phyloP scores from a whole-genome alignment of 2,888 invertebrate genomes.

The Synergus umbraculus region DNA sequence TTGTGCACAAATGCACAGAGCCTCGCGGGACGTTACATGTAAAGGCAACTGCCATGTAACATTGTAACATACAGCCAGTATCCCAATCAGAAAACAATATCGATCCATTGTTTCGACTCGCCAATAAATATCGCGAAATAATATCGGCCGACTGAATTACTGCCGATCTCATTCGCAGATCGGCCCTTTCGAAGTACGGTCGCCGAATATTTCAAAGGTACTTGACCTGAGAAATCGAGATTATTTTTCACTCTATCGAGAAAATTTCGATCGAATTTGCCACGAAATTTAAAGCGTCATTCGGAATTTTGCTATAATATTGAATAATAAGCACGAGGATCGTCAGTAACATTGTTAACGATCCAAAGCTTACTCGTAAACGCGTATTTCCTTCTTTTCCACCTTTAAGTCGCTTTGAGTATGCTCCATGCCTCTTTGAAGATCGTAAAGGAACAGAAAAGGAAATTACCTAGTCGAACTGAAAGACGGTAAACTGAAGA shows the following conservation, averaged over 20 bases:
- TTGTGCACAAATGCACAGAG: conserved; percentile 16
- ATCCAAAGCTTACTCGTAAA: not conserved
- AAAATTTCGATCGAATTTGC: not conserved
- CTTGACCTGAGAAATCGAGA: not conserved
- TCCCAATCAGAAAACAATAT: conserved; percentile 77
- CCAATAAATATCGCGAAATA: conserved; percentile 75
- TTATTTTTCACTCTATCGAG: not conserved
- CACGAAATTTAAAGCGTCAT: not conserved
- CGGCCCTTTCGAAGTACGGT: conserved; percentile 34
- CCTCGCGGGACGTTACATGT: conserved; percentile 50
- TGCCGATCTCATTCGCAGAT: conserved; percentile 55
- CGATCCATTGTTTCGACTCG: conserved; percentile 75
- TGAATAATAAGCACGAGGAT: not conserved
- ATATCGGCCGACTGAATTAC: conserved; percentile 58
- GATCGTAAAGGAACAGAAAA: conserved; percentile 29
- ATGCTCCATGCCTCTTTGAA: conserved; percentile 30
- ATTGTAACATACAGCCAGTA: conserved; percentile 55
- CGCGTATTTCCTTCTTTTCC: conserved; percentile 25
- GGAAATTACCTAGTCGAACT: conserved; percentile 23
- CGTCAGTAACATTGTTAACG: conserved; percentile 8
- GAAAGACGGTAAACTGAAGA: conserved; percentile 33
- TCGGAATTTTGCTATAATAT: not conserved
- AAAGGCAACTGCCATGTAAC: conserved; percentile 52
- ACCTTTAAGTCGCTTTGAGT: conserved; percentile 19
- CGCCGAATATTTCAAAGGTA: conserved; percentile 1